Conservation (phyloP, 2,888 invertebrate genomes). For the Papilio elwesi region DNA sequence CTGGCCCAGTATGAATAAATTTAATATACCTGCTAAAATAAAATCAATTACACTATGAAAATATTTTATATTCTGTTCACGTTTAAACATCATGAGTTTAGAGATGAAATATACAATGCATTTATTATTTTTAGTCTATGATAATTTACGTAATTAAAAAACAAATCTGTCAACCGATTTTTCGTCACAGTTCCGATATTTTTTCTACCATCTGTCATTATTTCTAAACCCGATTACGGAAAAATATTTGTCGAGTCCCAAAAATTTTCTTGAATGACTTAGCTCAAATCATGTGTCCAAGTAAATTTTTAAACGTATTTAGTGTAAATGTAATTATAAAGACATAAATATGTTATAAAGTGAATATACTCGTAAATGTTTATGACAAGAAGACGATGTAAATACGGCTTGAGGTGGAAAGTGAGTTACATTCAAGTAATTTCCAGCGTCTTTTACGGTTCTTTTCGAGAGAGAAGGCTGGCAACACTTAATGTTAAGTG, state of each 20-base stretch:
- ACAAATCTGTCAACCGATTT: background rate
- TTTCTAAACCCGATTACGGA: conserved; percentile 12
- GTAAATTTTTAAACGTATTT: conserved; percentile 59
- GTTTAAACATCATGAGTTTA: no score
- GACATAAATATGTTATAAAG: conserved; percentile 65
- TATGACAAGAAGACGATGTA: conserved; percentile 75
- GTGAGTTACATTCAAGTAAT: conserved; percentile 4
- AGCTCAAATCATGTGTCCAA: conserved; percentile 81
- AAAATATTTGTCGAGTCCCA: conserved; percentile 42
- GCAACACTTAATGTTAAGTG: background rate
- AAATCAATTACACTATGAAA: background rate
- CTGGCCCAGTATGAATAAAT: background rate
- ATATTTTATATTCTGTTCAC: background rate
- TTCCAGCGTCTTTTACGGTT: no score
- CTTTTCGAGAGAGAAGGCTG: background rate
- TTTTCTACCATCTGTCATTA: background rate
- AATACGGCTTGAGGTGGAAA: conserved; percentile 49
- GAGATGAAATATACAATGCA: conserved; percentile 6
- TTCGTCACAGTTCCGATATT: conserved; percentile 8
- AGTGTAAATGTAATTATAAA: conserved; percentile 64
- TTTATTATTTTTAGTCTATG: conserved; percentile 29
- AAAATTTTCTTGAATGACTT: conserved; percentile 59
- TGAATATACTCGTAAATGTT: conserved; percentile 71
- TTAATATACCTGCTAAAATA: background rate
- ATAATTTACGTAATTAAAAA: conserved; percentile 2